Conservation (phyloP, 2,113 vertebrate species). For the Paralichthys olivaceus region DNA sequence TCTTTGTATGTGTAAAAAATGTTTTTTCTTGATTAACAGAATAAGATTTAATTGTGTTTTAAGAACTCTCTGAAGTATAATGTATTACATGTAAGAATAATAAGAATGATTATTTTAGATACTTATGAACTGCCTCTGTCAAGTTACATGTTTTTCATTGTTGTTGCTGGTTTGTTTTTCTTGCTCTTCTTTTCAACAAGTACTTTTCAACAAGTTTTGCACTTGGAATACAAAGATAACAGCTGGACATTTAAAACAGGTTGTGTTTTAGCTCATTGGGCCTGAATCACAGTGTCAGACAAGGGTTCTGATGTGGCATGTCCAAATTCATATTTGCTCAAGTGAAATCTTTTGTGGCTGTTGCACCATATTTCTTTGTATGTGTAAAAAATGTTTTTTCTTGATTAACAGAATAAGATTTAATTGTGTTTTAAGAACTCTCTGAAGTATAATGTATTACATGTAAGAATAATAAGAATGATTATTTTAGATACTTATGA, state of each 20-base stretch:
- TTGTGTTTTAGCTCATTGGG: too few species aligned
- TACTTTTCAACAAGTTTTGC: too few species aligned
- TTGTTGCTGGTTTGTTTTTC: not conserved
- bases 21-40: not conserved
- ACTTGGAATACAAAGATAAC: not conserved
- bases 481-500: not conserved
- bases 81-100: not conserved
- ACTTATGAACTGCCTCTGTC: not conserved
- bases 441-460: not conserved
- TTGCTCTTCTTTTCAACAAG: not conserved
- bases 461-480: not conserved
- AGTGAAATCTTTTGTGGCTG: not conserved
- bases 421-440: not conserved
- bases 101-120: too few species aligned
- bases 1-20: not conserved
- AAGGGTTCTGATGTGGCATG: too few species aligned
- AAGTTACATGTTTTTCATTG: not conserved
- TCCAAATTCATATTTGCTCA: not conserved
- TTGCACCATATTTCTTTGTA: not conserved
- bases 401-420: not conserved
- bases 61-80: not conserved
- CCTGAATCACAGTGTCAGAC: too few species aligned
- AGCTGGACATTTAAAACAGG: too few species aligned
- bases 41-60: slow-evolving; percentile 1
- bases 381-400: not conserved